A percentile compares a stretch with the other conserved stretches of the same genome.
phyloP scores from a whole-genome alignment of 2,113 vertebrate species.

The Pollachius pollachius region DNA sequence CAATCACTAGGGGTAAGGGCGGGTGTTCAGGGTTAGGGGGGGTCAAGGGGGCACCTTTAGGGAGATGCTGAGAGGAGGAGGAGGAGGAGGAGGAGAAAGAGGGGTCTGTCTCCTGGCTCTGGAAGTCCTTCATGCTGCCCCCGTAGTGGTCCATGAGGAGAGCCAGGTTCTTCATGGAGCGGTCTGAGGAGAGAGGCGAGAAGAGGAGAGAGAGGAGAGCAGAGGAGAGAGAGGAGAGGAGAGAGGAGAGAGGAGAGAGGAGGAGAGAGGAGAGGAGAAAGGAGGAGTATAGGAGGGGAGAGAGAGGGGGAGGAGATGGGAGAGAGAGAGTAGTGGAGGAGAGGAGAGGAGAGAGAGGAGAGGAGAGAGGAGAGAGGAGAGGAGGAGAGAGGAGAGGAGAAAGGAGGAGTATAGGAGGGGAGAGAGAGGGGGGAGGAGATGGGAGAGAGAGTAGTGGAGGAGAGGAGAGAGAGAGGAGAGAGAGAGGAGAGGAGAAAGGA shows the following conservation, averaged over 20 bases:
- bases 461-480: no score
- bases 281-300: not conserved
- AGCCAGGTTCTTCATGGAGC: slow-evolving; percentile 75
- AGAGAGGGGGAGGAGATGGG: not conserved
- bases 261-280: not conserved
- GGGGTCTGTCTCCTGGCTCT: slow-evolving; percentile 76
- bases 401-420: not conserved
- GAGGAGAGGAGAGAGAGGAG: no score
- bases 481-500: no score
- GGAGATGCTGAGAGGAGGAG: slow-evolving; percentile 12
- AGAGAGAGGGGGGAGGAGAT: not conserved
- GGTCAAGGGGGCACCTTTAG: slow-evolving; percentile 40
- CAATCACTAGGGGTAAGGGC: no score
- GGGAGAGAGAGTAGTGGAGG: not conserved
- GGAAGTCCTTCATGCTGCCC: slow-evolving; percentile 80
- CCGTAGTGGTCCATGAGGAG: slow-evolving; percentile 80
- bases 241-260: not conserved
- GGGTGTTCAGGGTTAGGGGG: no score
- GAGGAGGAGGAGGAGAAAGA: no score
- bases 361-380: no score
- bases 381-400: not conserved
- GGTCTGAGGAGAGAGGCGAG: slow-evolving; percentile 40
- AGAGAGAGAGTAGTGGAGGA: not conserved
- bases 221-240: no score
- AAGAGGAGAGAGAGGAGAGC: not conserved